Base-by-base conservation (phyloP, 2,113 vertebrate genomes). In the Mirza zaza region DNA sequence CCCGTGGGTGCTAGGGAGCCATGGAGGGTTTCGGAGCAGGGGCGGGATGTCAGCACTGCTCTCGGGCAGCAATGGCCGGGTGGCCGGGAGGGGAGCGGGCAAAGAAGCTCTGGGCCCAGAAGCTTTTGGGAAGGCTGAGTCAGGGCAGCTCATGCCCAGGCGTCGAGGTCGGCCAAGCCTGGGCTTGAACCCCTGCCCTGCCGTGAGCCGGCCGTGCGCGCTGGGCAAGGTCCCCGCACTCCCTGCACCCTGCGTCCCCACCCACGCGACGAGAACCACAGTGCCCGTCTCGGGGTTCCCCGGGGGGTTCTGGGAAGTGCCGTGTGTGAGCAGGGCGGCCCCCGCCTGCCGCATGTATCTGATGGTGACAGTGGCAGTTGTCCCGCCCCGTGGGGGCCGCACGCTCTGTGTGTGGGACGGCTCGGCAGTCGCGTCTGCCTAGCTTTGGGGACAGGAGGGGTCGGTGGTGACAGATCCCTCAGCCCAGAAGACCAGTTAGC, bases 121-220 rank as follows among this genome's bases (percentile, higher is more conserved):
- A 71, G 84, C 83, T 92, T 55, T 13, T 48, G 59, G 67, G 68
- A 85, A 70, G 61, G 96, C 96, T 91, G 84, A 71, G 75, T 93
- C 87, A 77, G 68, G 27, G 45, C 10, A 1, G 20, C 14, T 3
- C 21, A 2, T 36, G 29, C 71, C 68, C 45, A 18, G 34, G 15
- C 63, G 39, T 36, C 55, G 6, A 65, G 91, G 87, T 76, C 94
- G 63, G 81, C 73, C 59, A 27, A 21, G 65, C 39, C 39, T 27
- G 61, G 81, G 29, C 39, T 61, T 36, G 45, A 77, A n/a, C 61
- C 36, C 39, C 32, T 39, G n/a, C 42, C 39, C n/a, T 57, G 21
- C 77, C 1, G 0, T 21, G 65, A 23, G 5, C 79, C 9, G 6
- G 39, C 73, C 11, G 20, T 34, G 77, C 39, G 61, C 32, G 61